Conservation (phyloP, 1,140 invertebrate genomes). For the Drosophila triauraria region DNA sequence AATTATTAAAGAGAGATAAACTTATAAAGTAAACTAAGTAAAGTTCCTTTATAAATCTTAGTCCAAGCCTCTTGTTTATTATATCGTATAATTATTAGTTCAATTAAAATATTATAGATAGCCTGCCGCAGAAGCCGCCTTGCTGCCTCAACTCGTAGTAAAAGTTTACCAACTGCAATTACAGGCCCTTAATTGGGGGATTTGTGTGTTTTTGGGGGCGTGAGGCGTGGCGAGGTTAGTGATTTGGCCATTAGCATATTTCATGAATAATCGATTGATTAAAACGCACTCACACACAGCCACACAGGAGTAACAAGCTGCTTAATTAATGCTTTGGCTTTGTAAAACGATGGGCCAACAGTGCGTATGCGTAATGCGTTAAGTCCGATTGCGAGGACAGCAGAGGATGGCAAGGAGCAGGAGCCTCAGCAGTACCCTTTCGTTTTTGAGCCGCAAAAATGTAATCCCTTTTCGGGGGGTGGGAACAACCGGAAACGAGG, state of each 20-base stretch:
- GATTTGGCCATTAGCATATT: slow-evolving; percentile 40
- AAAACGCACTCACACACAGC: slow-evolving; percentile 6
- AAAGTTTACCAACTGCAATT: slow-evolving; percentile 38
- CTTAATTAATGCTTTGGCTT: slow-evolving; percentile 41
- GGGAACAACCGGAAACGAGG: neutral
- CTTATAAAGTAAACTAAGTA: too few species aligned
- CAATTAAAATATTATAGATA: slow-evolving; percentile 21
- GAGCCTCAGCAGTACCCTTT: neutral
- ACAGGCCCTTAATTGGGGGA: slow-evolving; percentile 29
- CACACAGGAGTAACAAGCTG: slow-evolving; percentile 1
- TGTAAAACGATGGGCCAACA: slow-evolving; percentile 26
- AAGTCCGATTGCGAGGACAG: slow-evolving; percentile 24
- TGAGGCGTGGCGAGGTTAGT: slow-evolving; percentile 2
- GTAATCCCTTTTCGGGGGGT: slow-evolving; percentile 55
- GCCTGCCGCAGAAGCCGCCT: neutral
- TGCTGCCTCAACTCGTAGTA: slow-evolving; percentile 2
- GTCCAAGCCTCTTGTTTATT: neutral
- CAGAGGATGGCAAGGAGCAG: neutral
- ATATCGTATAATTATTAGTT: neutral
- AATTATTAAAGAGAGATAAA: too few species aligned
- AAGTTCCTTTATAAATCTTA: neutral
- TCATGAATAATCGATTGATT: slow-evolving; percentile 37
- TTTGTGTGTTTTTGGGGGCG: neutral
- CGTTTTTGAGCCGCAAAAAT: slow-evolving; percentile 16
- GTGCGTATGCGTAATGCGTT: slow-evolving; percentile 64